phyloP scores from a whole-genome alignment of 2,113 vertebrate species.

The Nematolebias whitei region DNA sequence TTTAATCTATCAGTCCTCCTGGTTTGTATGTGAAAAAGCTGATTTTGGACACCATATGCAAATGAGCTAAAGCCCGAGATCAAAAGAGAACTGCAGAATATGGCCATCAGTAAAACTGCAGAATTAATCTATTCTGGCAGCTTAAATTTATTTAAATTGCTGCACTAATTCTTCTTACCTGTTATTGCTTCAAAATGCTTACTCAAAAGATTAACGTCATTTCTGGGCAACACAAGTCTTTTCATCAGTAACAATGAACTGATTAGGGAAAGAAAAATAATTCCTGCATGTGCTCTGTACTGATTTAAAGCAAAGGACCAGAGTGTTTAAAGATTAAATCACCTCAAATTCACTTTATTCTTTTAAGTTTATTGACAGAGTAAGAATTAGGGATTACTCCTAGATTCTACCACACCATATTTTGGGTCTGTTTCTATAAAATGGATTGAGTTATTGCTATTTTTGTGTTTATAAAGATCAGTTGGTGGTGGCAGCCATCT shows the following conservation, averaged over 20 bases:
- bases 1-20: not conserved
- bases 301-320: conserved; percentile 15
- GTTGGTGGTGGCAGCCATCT: too few species aligned
- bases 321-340: conserved; percentile 1
- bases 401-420: too few species aligned
- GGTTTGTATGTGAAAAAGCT: not conserved
- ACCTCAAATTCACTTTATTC: not conserved
- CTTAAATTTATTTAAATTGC: not conserved
- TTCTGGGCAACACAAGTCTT: not conserved
- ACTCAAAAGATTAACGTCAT: not conserved
- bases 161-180: not conserved
- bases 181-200: not conserved
- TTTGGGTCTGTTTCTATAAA: too few species aligned
- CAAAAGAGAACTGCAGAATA: not conserved
- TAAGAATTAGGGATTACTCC: too few species aligned
- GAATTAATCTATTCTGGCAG: not conserved
- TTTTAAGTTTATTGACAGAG: too few species aligned
- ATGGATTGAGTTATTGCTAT: too few species aligned
- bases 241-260: conserved; percentile 18
- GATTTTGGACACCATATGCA: conserved; percentile 1
- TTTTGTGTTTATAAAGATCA: too few species aligned
- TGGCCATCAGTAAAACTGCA: not conserved
- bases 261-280: not conserved
- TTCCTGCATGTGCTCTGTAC: not conserved
- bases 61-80: not conserved